Evolutionary conservation across 2,797 vertebrate species (phyloP).

Genomic region (Peromyscus aztecus): DNA sequence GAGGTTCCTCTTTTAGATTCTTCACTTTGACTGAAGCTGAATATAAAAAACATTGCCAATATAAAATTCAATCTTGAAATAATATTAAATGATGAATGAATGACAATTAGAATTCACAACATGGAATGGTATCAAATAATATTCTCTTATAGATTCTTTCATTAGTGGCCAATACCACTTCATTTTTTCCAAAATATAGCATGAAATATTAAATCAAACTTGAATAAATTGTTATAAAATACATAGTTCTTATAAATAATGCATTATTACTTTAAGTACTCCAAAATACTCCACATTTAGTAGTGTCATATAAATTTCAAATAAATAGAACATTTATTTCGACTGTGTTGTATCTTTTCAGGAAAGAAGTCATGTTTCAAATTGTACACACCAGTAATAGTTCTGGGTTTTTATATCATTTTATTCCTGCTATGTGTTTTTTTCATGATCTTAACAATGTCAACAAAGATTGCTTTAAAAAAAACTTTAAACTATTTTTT

Average conservation of each 20-base stretch:
- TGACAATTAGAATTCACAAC: not conserved
- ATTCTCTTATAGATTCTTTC: not conserved
- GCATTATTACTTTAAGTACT: not conserved
- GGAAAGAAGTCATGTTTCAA: not conserved
- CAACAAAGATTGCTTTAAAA: not conserved
- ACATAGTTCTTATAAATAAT: not conserved
- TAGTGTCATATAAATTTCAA: no score
- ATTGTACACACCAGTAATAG: not conserved
- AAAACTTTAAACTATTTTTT: not conserved
- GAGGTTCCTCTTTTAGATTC: not conserved
- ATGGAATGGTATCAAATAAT: not conserved
- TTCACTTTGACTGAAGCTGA: not conserved
- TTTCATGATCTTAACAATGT: not conserved
- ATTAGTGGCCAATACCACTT: no score
- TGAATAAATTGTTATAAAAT: not conserved
- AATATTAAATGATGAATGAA: not conserved
- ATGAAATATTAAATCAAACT: not conserved
- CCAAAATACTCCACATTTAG: no score
- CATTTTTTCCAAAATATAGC: not conserved
- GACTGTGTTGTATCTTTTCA: not conserved
- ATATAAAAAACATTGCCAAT: not conserved
- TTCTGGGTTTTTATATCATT: not conserved
- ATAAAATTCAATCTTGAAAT: not conserved
- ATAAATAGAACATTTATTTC: not conserved
- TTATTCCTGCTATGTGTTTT: not conserved